Base-by-base conservation (phyloP, 2,797 vertebrate species). In the Acrocephalus scirpaceus region DNA sequence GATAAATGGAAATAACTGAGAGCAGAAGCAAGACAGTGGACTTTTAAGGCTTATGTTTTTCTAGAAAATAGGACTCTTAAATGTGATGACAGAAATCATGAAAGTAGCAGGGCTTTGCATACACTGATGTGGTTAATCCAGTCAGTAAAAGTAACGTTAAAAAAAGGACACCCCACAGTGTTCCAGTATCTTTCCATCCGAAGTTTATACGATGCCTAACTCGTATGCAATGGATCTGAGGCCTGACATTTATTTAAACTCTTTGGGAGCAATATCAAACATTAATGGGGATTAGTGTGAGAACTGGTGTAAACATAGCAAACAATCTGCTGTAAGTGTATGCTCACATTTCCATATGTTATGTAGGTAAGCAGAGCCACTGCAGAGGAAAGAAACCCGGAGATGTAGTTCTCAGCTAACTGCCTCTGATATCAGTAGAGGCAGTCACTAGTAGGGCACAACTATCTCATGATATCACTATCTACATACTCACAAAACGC, bases 241-340 rank as follows among this genome's bases (percentile, higher is more conserved):
- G 86, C 95, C 95, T 97, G 97, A 97, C 96, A 96, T 96, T 97
- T 96, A 97, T 95, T 97, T 96, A 96, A 97, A 97, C 97, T 97
- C 96, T 95, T 96, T 97, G 97, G 97, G 95, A 97, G 96, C 95
- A 92, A 86, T 97, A 98, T 98, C 97, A 98, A 98, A 98, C 97
- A 98, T 98, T 98, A 97, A 98, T 98, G 97, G 97, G 96, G 96
- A 97, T 97, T 97, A 97, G 98, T 98, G 98, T 98, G 97, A 98
- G 97, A 97, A 98, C 97, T 94, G 96, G 97, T 98, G 97, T 98
- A 97, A 98, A 97, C 97, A 98, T 88, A 96, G 92, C 97, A 96
- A 97, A 97, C 97, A 97, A 96, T 89, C 96, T 91, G 93, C 97
- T 97, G 77, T 81, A 93, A 97, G 97, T 30, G 91, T 95, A 86